phyloP scores from a whole-genome alignment of 1,140 invertebrate species.

The Chrysomallon squamiferum region DNA sequence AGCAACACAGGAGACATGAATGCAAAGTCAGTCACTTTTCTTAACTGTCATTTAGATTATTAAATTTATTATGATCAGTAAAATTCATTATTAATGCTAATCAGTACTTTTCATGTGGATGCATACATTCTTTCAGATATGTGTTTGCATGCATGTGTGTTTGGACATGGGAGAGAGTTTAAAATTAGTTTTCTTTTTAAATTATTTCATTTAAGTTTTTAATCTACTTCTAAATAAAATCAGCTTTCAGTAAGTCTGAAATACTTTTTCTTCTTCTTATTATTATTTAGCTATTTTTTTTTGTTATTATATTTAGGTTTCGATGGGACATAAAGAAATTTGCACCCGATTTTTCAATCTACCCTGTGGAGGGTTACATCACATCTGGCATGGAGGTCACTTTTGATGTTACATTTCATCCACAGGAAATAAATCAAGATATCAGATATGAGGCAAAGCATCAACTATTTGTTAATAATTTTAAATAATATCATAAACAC shows the following conservation, averaged over 20 bases:
- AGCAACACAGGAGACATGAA: constrained; percentile 63
- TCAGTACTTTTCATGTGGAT: not conserved
- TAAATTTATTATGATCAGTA: not conserved
- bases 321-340: constrained; percentile 60
- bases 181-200: too few species aligned
- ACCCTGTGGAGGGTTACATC: constrained; percentile 60
- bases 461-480: not conserved
- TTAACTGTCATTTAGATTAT: too few species aligned
- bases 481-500: not conserved
- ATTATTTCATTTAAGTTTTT: too few species aligned
- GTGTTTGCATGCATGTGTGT: too few species aligned
- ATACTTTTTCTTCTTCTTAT: too few species aligned
- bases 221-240: too few species aligned
- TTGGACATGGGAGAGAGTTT: too few species aligned
- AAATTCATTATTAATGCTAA: not conserved
- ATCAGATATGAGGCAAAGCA: constrained; percentile 60
- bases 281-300: constrained; percentile 10
- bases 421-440: constrained; percentile 52
- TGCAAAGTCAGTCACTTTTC: constrained; percentile 55
- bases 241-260: too few species aligned
- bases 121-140: not conserved
- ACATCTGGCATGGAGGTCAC: constrained; percentile 62
- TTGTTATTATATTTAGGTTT: too few species aligned
- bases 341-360: constrained; percentile 60
- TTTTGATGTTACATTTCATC: constrained; percentile 63